Percentiles rank a stretch among this genome's conserved stretches.
These are phyloP conservation scores for Cotesia chilonis DNA, from an alignment of 1,140 invertebrate species.

Conservation along the genomic window DNA sequence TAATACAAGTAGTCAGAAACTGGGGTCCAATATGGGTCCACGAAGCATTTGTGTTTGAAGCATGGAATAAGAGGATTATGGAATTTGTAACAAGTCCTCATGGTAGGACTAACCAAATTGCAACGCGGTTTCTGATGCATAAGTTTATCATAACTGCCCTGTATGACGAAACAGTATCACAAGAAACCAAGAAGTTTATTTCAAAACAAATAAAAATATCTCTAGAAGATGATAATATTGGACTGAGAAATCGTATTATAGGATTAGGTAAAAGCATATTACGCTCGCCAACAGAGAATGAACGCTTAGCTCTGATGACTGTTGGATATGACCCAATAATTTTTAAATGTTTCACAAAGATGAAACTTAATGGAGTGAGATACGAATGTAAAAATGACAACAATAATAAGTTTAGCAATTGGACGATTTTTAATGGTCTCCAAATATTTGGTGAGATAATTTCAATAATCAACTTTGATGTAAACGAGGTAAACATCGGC, in stretches of 20 bases:
- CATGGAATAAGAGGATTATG: background rate
- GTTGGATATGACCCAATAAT: background rate
- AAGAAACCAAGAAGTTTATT: background rate
- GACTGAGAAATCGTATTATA: background rate
- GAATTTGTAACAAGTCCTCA: background rate
- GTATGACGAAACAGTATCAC: no score
- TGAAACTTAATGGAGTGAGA: slow-evolving; percentile 11
- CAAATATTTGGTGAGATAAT: background rate
- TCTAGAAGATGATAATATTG: background rate
- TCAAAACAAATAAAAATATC: background rate
- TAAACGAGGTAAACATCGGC: background rate
- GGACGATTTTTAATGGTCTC: slow-evolving; percentile 6
- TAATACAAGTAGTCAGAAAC: background rate
- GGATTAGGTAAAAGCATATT: background rate
- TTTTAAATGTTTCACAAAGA: background rate
- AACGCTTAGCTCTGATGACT: background rate
- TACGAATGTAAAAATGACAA: background rate
- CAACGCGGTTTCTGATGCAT: background rate
- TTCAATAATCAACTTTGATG: slow-evolving; percentile 2
- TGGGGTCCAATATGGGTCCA: background rate
- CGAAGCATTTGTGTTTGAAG: background rate
- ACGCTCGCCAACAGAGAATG: background rate
- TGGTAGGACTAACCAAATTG: background rate
- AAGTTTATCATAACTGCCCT: no score
- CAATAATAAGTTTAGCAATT: slow-evolving; percentile 8